Percentiles rank a stretch among this genome's conserved stretches.
Evolutionary conservation across 2,113 vertebrate genomes (phyloP).

Genomic region (Ciconia stormi): DNA sequence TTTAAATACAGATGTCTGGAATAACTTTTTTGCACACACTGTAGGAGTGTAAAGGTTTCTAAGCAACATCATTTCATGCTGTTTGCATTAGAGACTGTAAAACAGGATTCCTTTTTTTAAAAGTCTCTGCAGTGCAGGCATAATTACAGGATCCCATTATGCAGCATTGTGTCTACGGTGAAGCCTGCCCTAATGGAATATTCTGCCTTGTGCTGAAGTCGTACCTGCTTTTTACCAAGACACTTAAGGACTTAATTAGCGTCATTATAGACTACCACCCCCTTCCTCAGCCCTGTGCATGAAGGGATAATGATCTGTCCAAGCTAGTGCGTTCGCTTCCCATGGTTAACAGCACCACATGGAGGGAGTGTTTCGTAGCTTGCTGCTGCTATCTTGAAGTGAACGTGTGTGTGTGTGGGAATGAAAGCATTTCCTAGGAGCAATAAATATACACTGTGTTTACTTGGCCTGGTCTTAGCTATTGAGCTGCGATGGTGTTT

Average conservation of each 20-base stretch:
- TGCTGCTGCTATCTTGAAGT: background rate
- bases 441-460: background rate
- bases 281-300: constrained; percentile 1
- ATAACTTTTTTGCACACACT: constrained; percentile 62
- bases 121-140: constrained; percentile 66
- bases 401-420: background rate
- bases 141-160: constrained; percentile 74
- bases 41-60: constrained; percentile 73
- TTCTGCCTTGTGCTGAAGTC: constrained; percentile 52
- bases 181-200: constrained; percentile 69
- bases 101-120: constrained; percentile 64
- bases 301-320: constrained; percentile 58
- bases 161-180: constrained; percentile 59
- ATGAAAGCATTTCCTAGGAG: constrained; percentile 8
- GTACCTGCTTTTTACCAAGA: constrained; percentile 60
- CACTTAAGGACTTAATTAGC: constrained; percentile 65
- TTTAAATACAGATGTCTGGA: constrained; percentile 67
- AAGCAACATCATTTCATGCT: constrained; percentile 71
- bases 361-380: constrained; percentile 2
- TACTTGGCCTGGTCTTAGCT: background rate
- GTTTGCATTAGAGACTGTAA: constrained; percentile 73
- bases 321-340: background rate
- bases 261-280: constrained; percentile 44
- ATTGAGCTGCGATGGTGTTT: background rate
- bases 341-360: background rate